These are phyloP conservation scores for Rutilus rutilus DNA, from an alignment of 2,113 vertebrate species.

Conservation along the genomic window DNA sequence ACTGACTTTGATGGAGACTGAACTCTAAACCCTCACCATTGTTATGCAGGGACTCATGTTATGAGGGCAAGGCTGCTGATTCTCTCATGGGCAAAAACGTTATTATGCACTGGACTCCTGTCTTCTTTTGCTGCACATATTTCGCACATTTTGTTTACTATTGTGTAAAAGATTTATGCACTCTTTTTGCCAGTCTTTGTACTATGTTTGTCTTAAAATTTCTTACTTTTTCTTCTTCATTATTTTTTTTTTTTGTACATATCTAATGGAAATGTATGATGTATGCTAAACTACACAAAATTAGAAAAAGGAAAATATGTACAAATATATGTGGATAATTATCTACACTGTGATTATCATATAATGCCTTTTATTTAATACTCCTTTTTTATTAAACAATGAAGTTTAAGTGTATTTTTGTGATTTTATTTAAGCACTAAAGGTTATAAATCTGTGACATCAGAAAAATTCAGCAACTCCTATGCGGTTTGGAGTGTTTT, in stretches of 20 bases:
- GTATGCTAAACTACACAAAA: slow-evolving; percentile 71
- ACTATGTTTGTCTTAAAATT: slow-evolving; percentile 70
- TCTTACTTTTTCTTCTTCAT: slow-evolving; percentile 59
- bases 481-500: background rate
- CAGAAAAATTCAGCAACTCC: background rate
- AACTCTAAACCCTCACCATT: slow-evolving; percentile 58
- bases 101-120: slow-evolving; percentile 80
- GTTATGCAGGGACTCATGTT: slow-evolving; percentile 62
- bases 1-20: slow-evolving; percentile 60
- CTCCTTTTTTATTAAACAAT: slow-evolving; percentile 77
- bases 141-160: slow-evolving; percentile 74
- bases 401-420: slow-evolving; percentile 19
- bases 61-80: slow-evolving; percentile 66
- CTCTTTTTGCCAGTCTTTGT: slow-evolving; percentile 79
- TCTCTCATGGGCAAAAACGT: slow-evolving; percentile 66
- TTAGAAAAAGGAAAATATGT: slow-evolving; percentile 66
- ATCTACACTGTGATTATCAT: slow-evolving; percentile 73
- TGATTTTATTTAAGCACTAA: background rate
- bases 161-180: slow-evolving; percentile 70
- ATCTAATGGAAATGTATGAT: slow-evolving; percentile 69
- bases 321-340: slow-evolving; percentile 72
- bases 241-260: slow-evolving; percentile 61
- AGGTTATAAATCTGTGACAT: background rate
- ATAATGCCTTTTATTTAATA: slow-evolving; percentile 81
- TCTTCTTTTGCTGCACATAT: slow-evolving; percentile 66